Base-by-base conservation (phyloP, 30 jellyfish, hydroid and myxozoan species). In the Mastigias papua region DNA sequence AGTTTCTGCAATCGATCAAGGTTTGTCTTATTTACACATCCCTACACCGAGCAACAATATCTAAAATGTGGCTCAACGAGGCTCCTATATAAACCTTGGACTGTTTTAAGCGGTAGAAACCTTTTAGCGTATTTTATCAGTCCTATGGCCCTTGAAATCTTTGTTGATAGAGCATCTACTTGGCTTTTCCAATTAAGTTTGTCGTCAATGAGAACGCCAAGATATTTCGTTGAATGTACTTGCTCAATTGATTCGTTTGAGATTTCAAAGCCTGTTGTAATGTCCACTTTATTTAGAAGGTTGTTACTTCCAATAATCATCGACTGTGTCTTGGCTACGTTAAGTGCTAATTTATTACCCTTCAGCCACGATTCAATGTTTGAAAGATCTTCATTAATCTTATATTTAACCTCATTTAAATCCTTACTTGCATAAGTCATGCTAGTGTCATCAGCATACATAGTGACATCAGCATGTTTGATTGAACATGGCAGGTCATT, bases 51-150 rank as follows among this genome's bases (percentile, higher is more conserved):
- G 42, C 74, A 63, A 17, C 74, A 63, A 63, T 63, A 63, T 63
- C 74, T 11, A 63, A 63, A 63, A 63, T 63, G 74, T 63, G 74
- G 74, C 74, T 63, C 42, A 27, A 63, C 42, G 6, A 63, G 42
- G 8, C 74, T 17, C 42, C 4, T 16, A 63, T 63, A 63, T 11
- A 63, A 11, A 25, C 21, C 19, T n/a, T 63, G 6, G 8, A 23
- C 6, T 11, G 20, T 22, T 22, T 63, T 63, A 7, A 22, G 35
- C 42, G 37, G 74, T 23, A 57, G 30, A 4, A 57, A 19, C 17
- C 17, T 57, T 19, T 57, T 57, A 22, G 9, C 69, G 17, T 23
- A 57, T 57, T 57, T 57, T 19, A 57, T 8, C 23, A 57, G 4
- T 2, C 30, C 69, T 4, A 57, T 8, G 17, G 69, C 9, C 23